phyloP scores from a whole-genome alignment of 2,888 invertebrate species.

The Drymonia ruficornis region DNA sequence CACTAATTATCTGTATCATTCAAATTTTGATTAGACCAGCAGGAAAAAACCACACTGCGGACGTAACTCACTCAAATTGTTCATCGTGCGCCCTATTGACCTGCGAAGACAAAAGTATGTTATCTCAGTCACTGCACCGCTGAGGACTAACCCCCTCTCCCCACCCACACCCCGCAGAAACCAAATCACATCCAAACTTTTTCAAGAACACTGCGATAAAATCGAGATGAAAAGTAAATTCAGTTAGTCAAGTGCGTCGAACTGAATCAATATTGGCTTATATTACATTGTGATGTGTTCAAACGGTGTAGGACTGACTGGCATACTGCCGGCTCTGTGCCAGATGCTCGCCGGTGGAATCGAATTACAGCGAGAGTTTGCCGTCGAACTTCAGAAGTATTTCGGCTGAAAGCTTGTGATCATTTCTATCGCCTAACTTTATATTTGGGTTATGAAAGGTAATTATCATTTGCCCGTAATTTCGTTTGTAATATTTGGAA shows the following conservation, averaged over 20 bases:
- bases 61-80: no score
- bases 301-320: not conserved
- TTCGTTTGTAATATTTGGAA: no score
- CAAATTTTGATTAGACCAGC: no score
- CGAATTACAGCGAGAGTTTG: slow-evolving; percentile 1
- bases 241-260: not conserved
- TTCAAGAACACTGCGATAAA: not conserved
- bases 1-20: no score
- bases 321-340: not conserved
- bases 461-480: not conserved
- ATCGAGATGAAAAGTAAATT: slow-evolving; percentile 6
- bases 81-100: no score
- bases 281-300: not conserved
- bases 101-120: no score
- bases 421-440: not conserved
- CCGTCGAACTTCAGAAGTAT: not conserved
- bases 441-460: not conserved
- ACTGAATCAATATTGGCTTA: not conserved
- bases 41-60: no score
- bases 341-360: not conserved
- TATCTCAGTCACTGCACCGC: no score
- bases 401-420: not conserved
- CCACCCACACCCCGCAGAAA: not conserved
- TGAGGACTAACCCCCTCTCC: not conserved
- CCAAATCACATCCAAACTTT: not conserved